Percentiles rank a stretch among this genome's conserved stretches.
These are phyloP conservation scores for Teleopsis dalmanni DNA, from an alignment of 1,140 invertebrate genomes.

Conservation along the genomic window DNA sequence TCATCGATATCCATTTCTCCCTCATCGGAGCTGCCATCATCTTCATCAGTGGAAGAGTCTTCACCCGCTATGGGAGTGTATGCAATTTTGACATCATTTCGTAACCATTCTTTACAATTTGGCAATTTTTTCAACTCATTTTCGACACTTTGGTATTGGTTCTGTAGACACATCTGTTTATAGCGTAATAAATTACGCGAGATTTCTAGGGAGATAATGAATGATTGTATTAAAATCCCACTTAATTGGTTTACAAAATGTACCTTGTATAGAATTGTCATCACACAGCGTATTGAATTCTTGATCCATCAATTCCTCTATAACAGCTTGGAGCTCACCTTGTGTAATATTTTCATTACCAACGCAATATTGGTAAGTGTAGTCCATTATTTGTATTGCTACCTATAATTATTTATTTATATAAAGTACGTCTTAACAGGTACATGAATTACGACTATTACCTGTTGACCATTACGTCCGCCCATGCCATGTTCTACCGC, in stretches of 20 bases:
- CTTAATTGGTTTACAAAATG: neutral
- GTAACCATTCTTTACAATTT: slow-evolving; percentile 41
- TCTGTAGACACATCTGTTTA: slow-evolving; percentile 40
- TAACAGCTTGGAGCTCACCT: slow-evolving; percentile 51
- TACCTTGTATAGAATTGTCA: slow-evolving; percentile 54
- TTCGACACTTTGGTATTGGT: slow-evolving; percentile 42
- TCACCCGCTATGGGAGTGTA: slow-evolving; percentile 35
- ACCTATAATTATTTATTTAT: slow-evolving; percentile 38
- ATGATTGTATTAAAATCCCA: slow-evolving; percentile 7
- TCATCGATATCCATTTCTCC: slow-evolving; percentile 29
- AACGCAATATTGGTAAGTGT: slow-evolving; percentile 53
- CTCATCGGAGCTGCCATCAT: slow-evolving; percentile 27
- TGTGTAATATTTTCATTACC: slow-evolving; percentile 49
- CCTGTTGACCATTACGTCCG: slow-evolving; percentile 55
- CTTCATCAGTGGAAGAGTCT: slow-evolving; percentile 45
- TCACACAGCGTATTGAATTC: slow-evolving; percentile 59
- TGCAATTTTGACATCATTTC: slow-evolving; percentile 35
- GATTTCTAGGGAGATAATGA: slow-evolving; percentile 38
- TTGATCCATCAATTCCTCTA: slow-evolving; percentile 58
- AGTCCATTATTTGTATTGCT: slow-evolving; percentile 52
- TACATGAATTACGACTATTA: slow-evolving; percentile 16
- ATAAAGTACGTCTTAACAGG: neutral
- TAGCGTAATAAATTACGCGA: slow-evolving; percentile 46
- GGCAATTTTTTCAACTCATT: slow-evolving; percentile 40
- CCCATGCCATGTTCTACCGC: slow-evolving; percentile 61